Percentiles rank a stretch among this genome's conserved stretches.
These are phyloP conservation scores for Gobius niger DNA, from an alignment of 2,113 vertebrate genomes.

Conservation along the genomic window DNA sequence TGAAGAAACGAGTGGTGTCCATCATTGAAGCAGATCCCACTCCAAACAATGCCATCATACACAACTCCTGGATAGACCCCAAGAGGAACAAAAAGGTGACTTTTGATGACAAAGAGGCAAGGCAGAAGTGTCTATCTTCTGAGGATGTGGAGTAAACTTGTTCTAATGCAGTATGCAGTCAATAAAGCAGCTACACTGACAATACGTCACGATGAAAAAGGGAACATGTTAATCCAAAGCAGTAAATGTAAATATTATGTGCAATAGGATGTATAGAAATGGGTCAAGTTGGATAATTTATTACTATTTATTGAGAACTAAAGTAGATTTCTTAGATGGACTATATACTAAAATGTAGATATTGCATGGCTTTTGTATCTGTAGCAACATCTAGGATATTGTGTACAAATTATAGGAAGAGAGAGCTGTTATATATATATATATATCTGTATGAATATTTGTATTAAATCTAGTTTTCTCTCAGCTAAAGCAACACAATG, in stretches of 20 bases:
- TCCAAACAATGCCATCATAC: conserved; percentile 94
- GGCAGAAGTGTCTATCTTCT: conserved; percentile 90
- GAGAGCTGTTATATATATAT: conserved; percentile 64
- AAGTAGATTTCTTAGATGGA: conserved; percentile 72
- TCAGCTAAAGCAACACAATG: conserved; percentile 36
- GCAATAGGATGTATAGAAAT: conserved; percentile 66
- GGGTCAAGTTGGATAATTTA: conserved; percentile 67
- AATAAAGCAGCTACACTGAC: conserved; percentile 54
- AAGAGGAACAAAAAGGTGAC: conserved; percentile 94
- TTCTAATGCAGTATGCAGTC: conserved; percentile 10
- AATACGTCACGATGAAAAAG: conserved; percentile 64
- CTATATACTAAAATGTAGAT: conserved; percentile 71
- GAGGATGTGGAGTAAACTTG: conserved; percentile 71
- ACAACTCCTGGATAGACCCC: conserved; percentile 98
- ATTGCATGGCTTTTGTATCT: conserved; percentile 75
- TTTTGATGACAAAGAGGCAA: conserved; percentile 88
- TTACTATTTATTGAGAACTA: conserved; percentile 80
- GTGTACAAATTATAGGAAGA: conserved; percentile 59
- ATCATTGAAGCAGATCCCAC: conserved; percentile 95
- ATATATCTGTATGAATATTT: conserved; percentile 70
- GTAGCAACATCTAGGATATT: conserved; percentile 59
- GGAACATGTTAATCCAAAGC: conserved; percentile 73
- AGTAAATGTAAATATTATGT: conserved; percentile 63
- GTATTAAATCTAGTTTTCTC: conserved; percentile 72
- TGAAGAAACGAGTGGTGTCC: conserved; percentile 98